Base-by-base conservation (phyloP, 2,888 invertebrate genomes). In the Euclidia mi region DNA sequence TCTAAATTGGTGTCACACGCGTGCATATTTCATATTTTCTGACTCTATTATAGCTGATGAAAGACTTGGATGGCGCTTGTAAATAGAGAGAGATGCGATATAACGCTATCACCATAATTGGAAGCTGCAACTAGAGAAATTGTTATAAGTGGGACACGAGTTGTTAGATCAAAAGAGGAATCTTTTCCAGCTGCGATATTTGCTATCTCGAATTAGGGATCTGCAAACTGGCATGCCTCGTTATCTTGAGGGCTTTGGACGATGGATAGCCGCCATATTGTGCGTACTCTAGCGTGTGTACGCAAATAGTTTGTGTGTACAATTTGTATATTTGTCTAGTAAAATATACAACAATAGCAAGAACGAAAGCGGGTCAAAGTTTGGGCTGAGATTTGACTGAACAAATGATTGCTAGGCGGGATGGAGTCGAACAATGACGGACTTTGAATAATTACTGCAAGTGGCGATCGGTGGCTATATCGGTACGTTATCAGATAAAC, bases 371-470 rank as follows among this genome's bases (percentile, higher is more conserved):
- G 51, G 43, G 52, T 44, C 42, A 70, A 74, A 78, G 65, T 78
- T 78, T 55, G 56, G 58, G 55, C 49, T 60, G 56, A 71, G 72
- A 74, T 71, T 65, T 55, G 60, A 34, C 48, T 51, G 62, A 72
- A 76, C 71, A 76, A 79, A 67, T 64, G 53, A 46, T 52, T 47
- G 60, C 58, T 70, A 72, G 81, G 72, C 76, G 75, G 71, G 64
- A 71, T 76, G 61, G 47, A 62, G 57, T 52, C 58, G 58, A 82
- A 84, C 82, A 85, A 85, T 78, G 63, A 57, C 63, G 65, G 63
- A 60, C 55, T 73, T 73, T 80, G 74, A 86, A 85, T 85, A 81
- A 84, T 85, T 82, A 80, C 68, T 78, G 71, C 71, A 69, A 65
- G 65, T 49, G 43, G 51, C 64, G 53, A 62, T 65, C 64, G 44